Evolutionary conservation across 2,888 invertebrate genomes (phyloP).

Genomic region (Erebia palarica): DNA sequence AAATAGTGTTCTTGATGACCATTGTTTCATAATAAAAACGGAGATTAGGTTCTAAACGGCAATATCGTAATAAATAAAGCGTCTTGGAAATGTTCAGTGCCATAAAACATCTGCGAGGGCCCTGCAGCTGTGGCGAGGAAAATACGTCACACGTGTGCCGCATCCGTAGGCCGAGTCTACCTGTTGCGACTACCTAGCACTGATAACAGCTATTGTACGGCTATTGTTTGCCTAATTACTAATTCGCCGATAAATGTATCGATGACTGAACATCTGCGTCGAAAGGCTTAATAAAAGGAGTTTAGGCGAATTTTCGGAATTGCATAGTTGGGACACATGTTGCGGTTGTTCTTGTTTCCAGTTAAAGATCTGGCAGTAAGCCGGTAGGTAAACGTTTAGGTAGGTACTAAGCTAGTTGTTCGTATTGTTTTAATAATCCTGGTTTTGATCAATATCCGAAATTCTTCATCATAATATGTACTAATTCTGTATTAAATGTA

Average conservation of each 20-base stretch:
- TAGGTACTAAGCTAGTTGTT: neutral
- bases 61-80: conserved; percentile 80
- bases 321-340: conserved; percentile 21
- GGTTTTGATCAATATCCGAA: neutral
- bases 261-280: conserved; percentile 59
- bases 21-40: conserved; percentile 79
- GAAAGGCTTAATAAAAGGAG: conserved; percentile 14
- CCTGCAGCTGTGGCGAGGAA: conserved; percentile 74
- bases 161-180: conserved; percentile 65
- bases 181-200: conserved; percentile 46
- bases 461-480: conserved; percentile 30
- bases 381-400: neutral
- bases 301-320: conserved; percentile 17
- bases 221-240: conserved; percentile 45
- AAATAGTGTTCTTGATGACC: conserved; percentile 72
- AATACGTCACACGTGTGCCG: conserved; percentile 77
- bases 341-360: conserved; percentile 5
- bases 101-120: conserved; percentile 81
- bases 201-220: conserved; percentile 57
- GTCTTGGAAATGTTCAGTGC: conserved; percentile 77
- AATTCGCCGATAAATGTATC: conserved; percentile 43
- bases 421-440: neutral
- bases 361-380: neutral
- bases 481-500: no score
- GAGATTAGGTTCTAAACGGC: conserved; percentile 80